phyloP scores from a whole-genome alignment of 2,888 invertebrate species.

The Aphodius sticticus region DNA sequence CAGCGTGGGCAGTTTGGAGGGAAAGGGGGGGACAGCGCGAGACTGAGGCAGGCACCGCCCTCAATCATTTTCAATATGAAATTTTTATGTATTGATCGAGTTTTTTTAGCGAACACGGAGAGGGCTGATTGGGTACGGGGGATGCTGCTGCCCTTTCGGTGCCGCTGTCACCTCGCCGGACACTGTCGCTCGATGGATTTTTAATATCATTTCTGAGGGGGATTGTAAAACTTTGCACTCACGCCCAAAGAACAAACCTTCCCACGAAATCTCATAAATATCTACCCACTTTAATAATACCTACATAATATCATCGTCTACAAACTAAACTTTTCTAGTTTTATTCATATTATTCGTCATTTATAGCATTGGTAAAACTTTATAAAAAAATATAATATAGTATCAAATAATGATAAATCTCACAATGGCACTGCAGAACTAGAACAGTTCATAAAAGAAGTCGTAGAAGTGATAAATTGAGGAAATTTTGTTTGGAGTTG shows the following conservation, averaged over 20 bases:
- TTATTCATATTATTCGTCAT: too few relatives aligned
- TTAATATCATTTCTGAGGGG: constrained; percentile 52
- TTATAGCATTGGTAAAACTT: too few relatives aligned
- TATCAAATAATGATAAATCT: too few relatives aligned
- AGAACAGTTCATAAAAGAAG: too few relatives aligned
- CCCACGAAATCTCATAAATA: not conserved
- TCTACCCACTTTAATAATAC: not conserved
- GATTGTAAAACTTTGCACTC: not conserved
- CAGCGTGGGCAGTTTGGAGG: constrained; percentile 13
- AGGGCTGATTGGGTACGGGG: constrained; percentile 53
- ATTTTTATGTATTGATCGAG: constrained; percentile 64
- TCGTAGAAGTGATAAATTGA: too few relatives aligned
- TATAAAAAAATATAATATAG: too few relatives aligned
- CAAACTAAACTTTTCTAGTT: too few relatives aligned
- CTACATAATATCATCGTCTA: too few relatives aligned
- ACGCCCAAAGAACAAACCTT: not conserved
- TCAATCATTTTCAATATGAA: constrained; percentile 64
- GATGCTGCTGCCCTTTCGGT: constrained; percentile 38
- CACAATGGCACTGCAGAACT: too few relatives aligned
- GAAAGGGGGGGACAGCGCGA: constrained; percentile 23
- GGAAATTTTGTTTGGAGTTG: too few relatives aligned
- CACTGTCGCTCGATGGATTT: constrained; percentile 56
- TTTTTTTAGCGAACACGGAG: constrained; percentile 55
- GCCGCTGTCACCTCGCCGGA: constrained; percentile 56
- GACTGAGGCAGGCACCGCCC: constrained; percentile 51